phyloP scores from a whole-genome alignment of 2,797 vertebrate species.

The Parauchenoglanis ngamensis region DNA sequence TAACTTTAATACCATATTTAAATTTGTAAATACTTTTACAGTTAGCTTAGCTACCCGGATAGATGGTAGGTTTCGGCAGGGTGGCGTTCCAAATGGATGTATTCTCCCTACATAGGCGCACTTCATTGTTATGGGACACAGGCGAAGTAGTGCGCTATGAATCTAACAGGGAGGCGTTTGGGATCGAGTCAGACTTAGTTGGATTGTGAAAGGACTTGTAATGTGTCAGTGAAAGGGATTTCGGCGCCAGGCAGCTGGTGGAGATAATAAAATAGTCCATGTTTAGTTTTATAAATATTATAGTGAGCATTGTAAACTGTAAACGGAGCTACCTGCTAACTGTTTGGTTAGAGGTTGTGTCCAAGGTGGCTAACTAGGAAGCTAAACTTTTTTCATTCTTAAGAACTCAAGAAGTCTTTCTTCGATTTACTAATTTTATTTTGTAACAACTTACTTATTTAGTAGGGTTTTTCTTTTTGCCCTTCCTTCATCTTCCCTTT shows the following conservation, averaged over 20 bases:
- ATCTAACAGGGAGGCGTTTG: background rate
- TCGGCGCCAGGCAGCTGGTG: background rate
- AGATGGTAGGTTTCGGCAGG: background rate
- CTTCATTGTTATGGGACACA: background rate
- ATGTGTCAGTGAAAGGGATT: background rate
- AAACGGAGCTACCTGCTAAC: background rate
- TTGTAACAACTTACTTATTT: background rate
- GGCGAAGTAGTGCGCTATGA: background rate
- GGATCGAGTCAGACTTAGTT: background rate
- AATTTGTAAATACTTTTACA: background rate
- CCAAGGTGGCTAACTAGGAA: background rate
- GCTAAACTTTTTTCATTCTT: background rate
- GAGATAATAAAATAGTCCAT: background rate
- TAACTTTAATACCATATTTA: background rate
- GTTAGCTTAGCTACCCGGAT: background rate
- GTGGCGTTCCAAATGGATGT: background rate
- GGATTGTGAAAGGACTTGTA: background rate
- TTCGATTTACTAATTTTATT: background rate
- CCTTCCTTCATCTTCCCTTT: background rate
- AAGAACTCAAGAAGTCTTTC: background rate
- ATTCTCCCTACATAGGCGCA: background rate
- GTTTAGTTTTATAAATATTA: background rate
- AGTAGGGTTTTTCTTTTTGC: background rate
- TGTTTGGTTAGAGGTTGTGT: background rate
- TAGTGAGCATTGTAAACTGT: background rate